Base-by-base conservation (phyloP, 2,113 vertebrate genomes). In the Stomatorhinus ivindoensis region DNA sequence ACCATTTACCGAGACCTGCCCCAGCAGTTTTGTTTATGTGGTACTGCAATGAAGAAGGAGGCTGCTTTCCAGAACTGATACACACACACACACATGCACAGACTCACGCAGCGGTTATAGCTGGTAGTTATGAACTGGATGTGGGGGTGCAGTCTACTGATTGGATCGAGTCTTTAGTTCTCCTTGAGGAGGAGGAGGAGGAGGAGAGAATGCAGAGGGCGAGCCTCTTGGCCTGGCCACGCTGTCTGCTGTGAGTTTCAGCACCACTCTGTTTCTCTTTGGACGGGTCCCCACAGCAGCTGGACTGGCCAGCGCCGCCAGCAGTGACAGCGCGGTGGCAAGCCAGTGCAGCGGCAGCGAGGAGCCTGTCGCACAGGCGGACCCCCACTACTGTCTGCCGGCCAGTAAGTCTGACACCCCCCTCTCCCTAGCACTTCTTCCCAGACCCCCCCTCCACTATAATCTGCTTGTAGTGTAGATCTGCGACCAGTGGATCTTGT, bases 341-440 rank as follows among this genome's bases (percentile, higher is more conserved):
- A 95, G 90, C 89, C 92, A 94, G 91, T 92, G 93, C 94, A 94
- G 93, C 91, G 91, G 90, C 24, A 89, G 31, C 50, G 94, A 94
- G 90, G 93, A 95, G 46, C 46, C 88, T 19, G 87, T 85, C 19
- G 88, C 87, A 86, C 93, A 91, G 89, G 86, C 80, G 27, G 90
- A 91, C 88, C 84, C 88, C 89, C 91, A 92, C 89, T 92, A 35
- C n/a, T 91, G 92, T 88, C 90, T 91, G 39, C 86, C 92, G 87
- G 61, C 91, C 91, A 93, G 95, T 95, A 95, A 95, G 94, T 95
- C 27, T 24, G 55, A 73, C 21, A 69, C 35, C 39, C 27, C 55
- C 95, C 94, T 95, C 94, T 95, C 46, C 31, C 82, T 21, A 44
- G 44, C 87, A 27, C 21, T 55, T 15, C 61, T 31, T 15, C 9